A percentile compares a stretch with the other conserved stretches of the same genome.
These are phyloP conservation scores for Echeneis naucrates DNA, from an alignment of 2,797 vertebrate genomes.

Conservation along the genomic window DNA sequence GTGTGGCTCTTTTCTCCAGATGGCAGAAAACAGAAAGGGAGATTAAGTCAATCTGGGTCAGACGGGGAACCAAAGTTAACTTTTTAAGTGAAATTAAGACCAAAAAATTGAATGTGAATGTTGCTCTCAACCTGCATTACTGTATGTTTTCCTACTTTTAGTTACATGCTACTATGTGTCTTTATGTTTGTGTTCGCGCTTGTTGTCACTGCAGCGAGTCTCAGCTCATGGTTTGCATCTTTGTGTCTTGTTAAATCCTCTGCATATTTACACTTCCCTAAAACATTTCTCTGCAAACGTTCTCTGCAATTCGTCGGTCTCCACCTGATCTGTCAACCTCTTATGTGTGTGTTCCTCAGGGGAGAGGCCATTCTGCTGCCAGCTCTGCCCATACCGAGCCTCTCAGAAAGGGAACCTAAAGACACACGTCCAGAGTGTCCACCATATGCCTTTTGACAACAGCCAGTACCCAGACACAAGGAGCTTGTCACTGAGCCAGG, in stretches of 20 bases:
- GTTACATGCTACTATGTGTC: conserved; percentile 43
- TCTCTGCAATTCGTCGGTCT: conserved; percentile 1
- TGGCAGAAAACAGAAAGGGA: conserved; percentile 46
- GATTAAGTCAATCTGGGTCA: conserved; percentile 59
- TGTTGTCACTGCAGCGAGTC: conserved; percentile 23
- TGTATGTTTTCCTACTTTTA: conserved; percentile 37
- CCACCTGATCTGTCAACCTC: conserved; percentile 40
- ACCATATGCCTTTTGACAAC: conserved; percentile 84
- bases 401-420: conserved; percentile 93
- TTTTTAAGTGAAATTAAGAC: conserved; percentile 49
- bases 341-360: conserved; percentile 77
- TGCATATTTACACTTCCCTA: neutral
- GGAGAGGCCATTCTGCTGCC: conserved; percentile 88
- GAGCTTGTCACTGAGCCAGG: conserved; percentile 61
- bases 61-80: conserved; percentile 37
- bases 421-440: conserved; percentile 79
- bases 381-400: conserved; percentile 89
- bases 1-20: conserved; percentile 48
- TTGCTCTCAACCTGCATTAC: conserved; percentile 43
- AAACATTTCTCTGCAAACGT: conserved; percentile 3
- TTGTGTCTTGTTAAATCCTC: conserved; percentile 20
- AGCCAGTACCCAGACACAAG: conserved; percentile 74
- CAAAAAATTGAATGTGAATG: conserved; percentile 26
- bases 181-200: conserved; percentile 44
- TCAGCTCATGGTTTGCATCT: conserved; percentile 25